Conservation (phyloP, 2,888 invertebrate species). For the Drosophila anomelani region DNA sequence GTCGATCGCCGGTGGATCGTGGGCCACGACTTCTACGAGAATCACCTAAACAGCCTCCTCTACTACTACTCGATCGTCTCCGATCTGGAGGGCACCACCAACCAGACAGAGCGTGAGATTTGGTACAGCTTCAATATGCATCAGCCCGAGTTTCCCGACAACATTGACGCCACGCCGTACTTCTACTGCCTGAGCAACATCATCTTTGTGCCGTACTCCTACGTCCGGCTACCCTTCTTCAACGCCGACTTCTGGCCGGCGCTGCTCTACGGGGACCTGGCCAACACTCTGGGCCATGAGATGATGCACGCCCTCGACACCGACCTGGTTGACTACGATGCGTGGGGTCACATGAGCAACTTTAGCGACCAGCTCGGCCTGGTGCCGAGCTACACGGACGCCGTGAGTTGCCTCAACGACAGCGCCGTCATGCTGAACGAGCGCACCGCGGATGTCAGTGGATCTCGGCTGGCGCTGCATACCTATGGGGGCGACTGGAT, state of each 20-base stretch:
- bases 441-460: slow-evolving; percentile 78
- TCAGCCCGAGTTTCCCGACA: slow-evolving; percentile 69
- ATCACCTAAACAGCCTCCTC: slow-evolving; percentile 72
- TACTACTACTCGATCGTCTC: slow-evolving; percentile 58
- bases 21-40: slow-evolving; percentile 66
- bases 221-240: slow-evolving; percentile 75
- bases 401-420: slow-evolving; percentile 63
- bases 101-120: slow-evolving; percentile 27
- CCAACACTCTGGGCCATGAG: slow-evolving; percentile 79
- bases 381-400: slow-evolving; percentile 54
- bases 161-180: slow-evolving; percentile 76
- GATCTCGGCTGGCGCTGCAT: slow-evolving; percentile 74
- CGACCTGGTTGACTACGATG: slow-evolving; percentile 72
- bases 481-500: slow-evolving; percentile 63
- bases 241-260: slow-evolving; percentile 76
- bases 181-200: slow-evolving; percentile 70
- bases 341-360: slow-evolving; percentile 60
- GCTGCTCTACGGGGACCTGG: slow-evolving; percentile 76
- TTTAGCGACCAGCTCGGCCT: slow-evolving; percentile 54
- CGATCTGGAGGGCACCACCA: slow-evolving; percentile 46
- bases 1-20: slow-evolving; percentile 56
- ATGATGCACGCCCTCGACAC: slow-evolving; percentile 78
- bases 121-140: slow-evolving; percentile 76
- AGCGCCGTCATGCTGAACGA: slow-evolving; percentile 61
- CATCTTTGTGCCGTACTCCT: slow-evolving; percentile 76